phyloP scores from a whole-genome alignment of 1,140 invertebrate species.

The Cherax quadricarinatus region DNA sequence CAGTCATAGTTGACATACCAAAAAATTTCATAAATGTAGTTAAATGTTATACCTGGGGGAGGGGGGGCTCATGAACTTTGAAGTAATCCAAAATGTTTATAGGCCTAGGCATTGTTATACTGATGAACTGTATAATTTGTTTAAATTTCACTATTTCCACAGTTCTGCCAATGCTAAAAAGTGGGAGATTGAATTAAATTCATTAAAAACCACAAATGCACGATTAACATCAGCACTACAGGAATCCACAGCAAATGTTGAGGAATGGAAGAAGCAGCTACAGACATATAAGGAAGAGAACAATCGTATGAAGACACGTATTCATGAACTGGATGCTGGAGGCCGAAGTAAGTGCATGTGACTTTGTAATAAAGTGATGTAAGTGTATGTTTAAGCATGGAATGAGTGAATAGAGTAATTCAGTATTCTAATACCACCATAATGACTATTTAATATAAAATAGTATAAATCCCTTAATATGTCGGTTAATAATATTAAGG shows the following conservation, averaged over 20 bases:
- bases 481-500: too few species aligned
- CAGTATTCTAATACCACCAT: too few species aligned
- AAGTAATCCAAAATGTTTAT: too few species aligned
- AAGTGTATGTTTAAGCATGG: not conserved
- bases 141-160: constrained; percentile 13
- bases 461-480: too few species aligned
- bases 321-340: constrained; percentile 85
- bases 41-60: too few species aligned
- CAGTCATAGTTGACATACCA: too few species aligned
- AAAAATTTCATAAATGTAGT: too few species aligned
- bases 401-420: too few species aligned
- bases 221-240: constrained; percentile 95
- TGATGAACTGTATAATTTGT: too few species aligned
- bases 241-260: constrained; percentile 97
- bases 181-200: constrained; percentile 97
- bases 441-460: too few species aligned
- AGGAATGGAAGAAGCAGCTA: constrained; percentile 98
- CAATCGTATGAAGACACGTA: constrained; percentile 88
- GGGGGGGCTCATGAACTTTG: too few species aligned
- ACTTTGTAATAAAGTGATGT: not conserved
- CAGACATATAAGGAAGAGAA: constrained; percentile 98
- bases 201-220: constrained; percentile 96
- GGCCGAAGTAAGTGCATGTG: constrained; percentile 77
- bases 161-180: constrained; percentile 83
- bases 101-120: too few species aligned